Base-by-base conservation (phyloP, 2,797 vertebrate genomes). In the Acipenser ruthenus region DNA sequence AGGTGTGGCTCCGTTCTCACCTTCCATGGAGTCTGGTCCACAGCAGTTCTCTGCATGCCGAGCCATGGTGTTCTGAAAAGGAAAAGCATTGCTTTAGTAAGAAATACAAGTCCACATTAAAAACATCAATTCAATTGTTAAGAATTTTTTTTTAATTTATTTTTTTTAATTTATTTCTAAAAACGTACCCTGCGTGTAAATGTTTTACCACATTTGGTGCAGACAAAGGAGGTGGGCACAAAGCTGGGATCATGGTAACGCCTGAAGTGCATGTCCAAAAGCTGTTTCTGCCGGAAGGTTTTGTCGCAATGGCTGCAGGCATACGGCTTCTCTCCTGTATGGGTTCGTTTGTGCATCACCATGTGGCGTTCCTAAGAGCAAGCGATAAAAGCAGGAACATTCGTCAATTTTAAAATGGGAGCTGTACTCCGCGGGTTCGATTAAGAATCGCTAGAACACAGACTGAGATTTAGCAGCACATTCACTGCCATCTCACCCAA, bases 221-320 rank as follows among this genome's bases (percentile, higher is more conserved):
- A 99, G 62, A 98, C 93, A 10, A 97, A 98, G 64, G 94, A 93
- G 1, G 94, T 94, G 72, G 96, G 96, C 69, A 98, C 89, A 49
- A 98, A 99, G 85, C 88, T 96, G 69, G 96, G 96, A 74, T 99
- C 96, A 0, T 99, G 96, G 71, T 99, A 98, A 73, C 96, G 92
- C 68, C 95, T 95, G 90, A 99, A 99, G 83, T 99, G 96, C 95
- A 98, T 98, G 78, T 99, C 96, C 0, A 99, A 90, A 18, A 99
- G 92, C 81, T 99, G 96, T 74, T 99, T 99, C 89, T 99, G 96
- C 49, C 96, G 91, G 84, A 99, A 99, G 52, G 95, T 99, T 85
- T 99, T 99, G 66, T 99, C 96, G 76, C 96, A 99, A 82, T 96
- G 94, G 81, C 88, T 95, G 79, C 96, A 99, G 77, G 92, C 93